phyloP scores from a whole-genome alignment of 2,113 vertebrate species.

The Corythaixoides concolor region DNA sequence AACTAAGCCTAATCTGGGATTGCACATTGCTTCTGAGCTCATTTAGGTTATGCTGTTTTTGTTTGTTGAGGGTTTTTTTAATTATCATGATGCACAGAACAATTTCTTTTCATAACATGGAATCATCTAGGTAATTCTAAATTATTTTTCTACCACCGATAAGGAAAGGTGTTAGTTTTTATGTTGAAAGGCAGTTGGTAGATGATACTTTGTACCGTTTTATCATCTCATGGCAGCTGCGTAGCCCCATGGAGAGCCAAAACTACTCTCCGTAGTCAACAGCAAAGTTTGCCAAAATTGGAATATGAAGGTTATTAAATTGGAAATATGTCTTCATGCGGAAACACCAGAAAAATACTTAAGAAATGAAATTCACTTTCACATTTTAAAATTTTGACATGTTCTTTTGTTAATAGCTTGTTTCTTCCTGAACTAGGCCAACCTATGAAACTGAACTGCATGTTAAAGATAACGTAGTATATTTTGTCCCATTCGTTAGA shows the following conservation, averaged over 20 bases:
- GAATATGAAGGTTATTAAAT: background rate
- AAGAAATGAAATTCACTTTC: rapidly evolving
- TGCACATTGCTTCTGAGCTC: background rate
- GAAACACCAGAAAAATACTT: background rate
- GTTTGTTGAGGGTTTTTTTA: background rate
- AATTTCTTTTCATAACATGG: background rate
- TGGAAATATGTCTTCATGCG: background rate
- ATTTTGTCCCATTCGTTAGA: background rate
- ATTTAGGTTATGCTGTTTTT: background rate
- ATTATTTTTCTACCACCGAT: background rate
- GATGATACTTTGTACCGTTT: background rate
- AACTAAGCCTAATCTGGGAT: background rate
- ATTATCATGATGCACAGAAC: background rate
- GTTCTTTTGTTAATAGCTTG: background rate
- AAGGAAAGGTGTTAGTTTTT: background rate
- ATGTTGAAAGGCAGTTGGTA: background rate
- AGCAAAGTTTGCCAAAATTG: background rate
- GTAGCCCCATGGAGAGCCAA: no score
- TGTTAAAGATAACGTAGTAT: background rate
- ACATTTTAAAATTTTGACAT: background rate
- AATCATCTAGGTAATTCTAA: background rate
- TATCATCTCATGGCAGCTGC: background rate
- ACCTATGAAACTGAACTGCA: background rate
- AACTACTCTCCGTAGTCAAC: background rate
- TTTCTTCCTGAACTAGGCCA: background rate